Base-by-base conservation (phyloP, 2,113 vertebrate genomes). In the Cyprinodon variegatus region DNA sequence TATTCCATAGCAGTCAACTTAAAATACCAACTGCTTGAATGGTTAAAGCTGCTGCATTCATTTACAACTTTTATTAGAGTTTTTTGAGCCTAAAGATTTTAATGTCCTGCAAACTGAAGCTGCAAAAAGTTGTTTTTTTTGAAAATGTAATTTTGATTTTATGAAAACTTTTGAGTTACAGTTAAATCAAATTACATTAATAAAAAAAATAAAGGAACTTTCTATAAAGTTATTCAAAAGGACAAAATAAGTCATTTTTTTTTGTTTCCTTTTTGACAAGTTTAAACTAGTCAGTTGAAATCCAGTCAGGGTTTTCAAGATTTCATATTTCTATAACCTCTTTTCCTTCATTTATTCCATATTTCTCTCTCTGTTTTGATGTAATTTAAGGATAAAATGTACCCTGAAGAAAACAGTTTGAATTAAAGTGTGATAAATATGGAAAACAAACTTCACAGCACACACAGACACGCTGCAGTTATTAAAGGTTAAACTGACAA, bases 11-110 rank as follows among this genome's bases (percentile, higher is more conserved):
- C 73, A 29, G 43, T 45, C 12, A 13, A 37, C 72, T 84, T 83
- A 80, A 83, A 86, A 75, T 89, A 88, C 79, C 62, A 29, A 9
- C 63, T 77, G 67, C 64, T 65, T 68, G 67, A 70, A 64, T 77
- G 81, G 85, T 63, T 53, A 68, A 76, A 78, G 86, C 74, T 86
- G 8, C 60, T 79, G 66, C 67, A 75, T 71, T 76, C 76, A 57
- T 60, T 60, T 63, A 75, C 64, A 57, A 57, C 9, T 20, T 57
- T 57, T 57, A 14, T n/a, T 53, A 29, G 50, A 20, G 17, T 15
- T 57, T 57, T 57, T 57, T 2, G n/a, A 57, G 2, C 50, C 50
- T n/a, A 57, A 57, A 29, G 29, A 57, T 57, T n/a, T 57, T 20
- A 57, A 57, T 20, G 15, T n/a, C 15, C 14, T n/a, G 20, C 17